Evolutionary conservation across 2,888 invertebrate species (phyloP).

Genomic region (Sycophila texana): DNA sequence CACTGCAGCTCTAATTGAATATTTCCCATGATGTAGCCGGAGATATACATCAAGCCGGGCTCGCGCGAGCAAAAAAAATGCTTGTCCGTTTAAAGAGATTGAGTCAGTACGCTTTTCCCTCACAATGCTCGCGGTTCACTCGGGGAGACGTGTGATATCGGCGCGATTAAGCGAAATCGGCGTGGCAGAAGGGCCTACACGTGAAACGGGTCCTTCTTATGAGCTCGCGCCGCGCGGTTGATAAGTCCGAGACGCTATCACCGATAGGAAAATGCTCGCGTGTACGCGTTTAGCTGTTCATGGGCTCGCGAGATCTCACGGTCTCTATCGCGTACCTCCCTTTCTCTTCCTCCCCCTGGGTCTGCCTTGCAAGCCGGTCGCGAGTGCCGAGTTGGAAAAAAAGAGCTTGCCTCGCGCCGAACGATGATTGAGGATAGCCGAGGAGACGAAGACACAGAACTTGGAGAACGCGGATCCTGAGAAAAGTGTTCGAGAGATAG

Average conservation of each 20-base stretch:
- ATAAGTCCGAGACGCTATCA: constrained; percentile 43
- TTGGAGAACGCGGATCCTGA: background rate
- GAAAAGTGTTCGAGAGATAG: constrained; percentile 1
- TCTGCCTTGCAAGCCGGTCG: constrained; percentile 2
- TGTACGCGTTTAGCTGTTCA: constrained; percentile 47
- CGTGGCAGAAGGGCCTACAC: constrained; percentile 55
- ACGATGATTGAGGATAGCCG: constrained; percentile 44
- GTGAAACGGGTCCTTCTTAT: constrained; percentile 16
- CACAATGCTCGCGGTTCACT: constrained; percentile 38
- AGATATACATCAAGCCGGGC: too few relatives aligned
- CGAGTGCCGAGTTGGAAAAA: constrained; percentile 12
- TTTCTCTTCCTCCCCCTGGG: background rate
- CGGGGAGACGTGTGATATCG: constrained; percentile 48
- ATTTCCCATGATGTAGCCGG: background rate
- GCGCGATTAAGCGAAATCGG: constrained; percentile 53
- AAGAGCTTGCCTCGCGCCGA: constrained; percentile 9
- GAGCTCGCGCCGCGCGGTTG: constrained; percentile 4
- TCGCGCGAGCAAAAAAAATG: background rate
- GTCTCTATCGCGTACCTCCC: constrained; percentile 3
- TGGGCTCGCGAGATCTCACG: constrained; percentile 48
- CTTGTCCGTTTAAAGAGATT: constrained; percentile 16
- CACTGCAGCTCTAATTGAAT: constrained; percentile 14
- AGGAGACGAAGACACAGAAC: constrained; percentile 18
- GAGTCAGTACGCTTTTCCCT: constrained; percentile 34
- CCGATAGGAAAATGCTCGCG: constrained; percentile 42